These are phyloP conservation scores for Proales similis DNA, from an alignment of 1,140 invertebrate genomes.

Conservation along the genomic window DNA sequence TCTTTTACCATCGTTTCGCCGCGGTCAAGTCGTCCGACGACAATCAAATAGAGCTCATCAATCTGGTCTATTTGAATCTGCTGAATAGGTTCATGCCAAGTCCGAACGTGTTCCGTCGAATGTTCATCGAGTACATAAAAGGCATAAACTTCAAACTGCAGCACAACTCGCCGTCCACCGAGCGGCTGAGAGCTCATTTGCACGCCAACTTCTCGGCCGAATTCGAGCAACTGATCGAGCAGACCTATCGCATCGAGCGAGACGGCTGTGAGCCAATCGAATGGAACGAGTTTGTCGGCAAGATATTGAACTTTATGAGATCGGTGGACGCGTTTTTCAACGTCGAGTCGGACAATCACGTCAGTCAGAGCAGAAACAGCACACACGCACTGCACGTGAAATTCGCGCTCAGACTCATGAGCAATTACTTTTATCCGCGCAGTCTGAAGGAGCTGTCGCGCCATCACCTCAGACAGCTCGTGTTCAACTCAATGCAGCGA, in stretches of 20 bases:
- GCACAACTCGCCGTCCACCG: constrained; percentile 6
- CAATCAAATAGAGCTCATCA: neutral
- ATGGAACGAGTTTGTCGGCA: constrained; percentile 9
- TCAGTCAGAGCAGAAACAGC: too few species aligned
- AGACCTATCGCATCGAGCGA: neutral
- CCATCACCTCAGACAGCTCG: too few species aligned
- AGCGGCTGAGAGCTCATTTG: constrained; percentile 17
- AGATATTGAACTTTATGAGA: constrained; percentile 22
- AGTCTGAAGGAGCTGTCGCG: too few species aligned
- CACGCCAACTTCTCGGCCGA: constrained; percentile 14
- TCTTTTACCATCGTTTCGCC: constrained; percentile 34
- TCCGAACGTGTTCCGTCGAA: constrained; percentile 26
- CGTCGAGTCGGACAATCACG: neutral
- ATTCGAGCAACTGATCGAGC: neutral
- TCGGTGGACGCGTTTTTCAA: constrained; percentile 27
- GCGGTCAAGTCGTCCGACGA: neutral
- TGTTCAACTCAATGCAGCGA: too few species aligned
- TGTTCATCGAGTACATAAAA: constrained; percentile 32
- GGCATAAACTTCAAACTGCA: constrained; percentile 27
- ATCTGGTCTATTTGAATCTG: constrained; percentile 21
- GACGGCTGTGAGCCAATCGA: neutral
- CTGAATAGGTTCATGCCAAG: constrained; percentile 7
- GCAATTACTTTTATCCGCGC: too few species aligned
- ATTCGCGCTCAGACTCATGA: too few species aligned
- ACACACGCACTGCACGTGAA: too few species aligned